Conservation (phyloP, 2,113 vertebrate species). For the Rhynchomys soricoides region DNA sequence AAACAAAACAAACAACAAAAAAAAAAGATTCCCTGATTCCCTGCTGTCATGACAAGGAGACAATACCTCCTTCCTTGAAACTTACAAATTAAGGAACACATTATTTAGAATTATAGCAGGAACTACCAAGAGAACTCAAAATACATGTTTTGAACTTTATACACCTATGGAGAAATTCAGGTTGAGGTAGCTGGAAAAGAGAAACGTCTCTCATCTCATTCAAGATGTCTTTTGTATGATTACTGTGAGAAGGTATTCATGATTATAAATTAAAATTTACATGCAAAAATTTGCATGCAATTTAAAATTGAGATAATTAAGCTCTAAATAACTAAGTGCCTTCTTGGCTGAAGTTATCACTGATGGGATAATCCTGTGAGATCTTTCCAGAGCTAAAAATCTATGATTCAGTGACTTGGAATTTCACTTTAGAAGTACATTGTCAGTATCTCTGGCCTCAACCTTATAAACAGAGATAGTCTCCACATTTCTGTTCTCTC, state of each 20-base stretch:
- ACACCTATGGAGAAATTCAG: neutral
- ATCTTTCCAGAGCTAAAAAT: neutral
- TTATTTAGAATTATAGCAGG: neutral
- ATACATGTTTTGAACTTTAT: neutral
- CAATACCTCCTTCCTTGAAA: neutral
- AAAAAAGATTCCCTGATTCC: neutral
- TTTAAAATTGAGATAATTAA: slow-evolving; percentile 8
- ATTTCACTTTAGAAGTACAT: neutral
- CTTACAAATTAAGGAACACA: neutral
- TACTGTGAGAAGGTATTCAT: neutral
- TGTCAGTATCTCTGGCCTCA: neutral
- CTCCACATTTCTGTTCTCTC: neutral
- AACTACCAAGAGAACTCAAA: neutral
- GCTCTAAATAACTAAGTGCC: neutral
- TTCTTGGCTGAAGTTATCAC: neutral
- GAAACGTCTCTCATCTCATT: neutral
- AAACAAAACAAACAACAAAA: slow-evolving; percentile 8
- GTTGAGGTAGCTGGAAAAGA: neutral
- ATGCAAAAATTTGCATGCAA: neutral
- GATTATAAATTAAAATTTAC: slow-evolving; percentile 28
- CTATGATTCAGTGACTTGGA: neutral
- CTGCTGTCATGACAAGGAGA: neutral
- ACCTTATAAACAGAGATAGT: neutral
- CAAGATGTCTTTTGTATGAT: neutral
- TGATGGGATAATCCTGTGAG: neutral